A percentile compares a stretch with the other conserved stretches of the same genome.
Evolutionary conservation across 1,140 invertebrate species (phyloP).

Genomic region (Chironomus tepperi): DNA sequence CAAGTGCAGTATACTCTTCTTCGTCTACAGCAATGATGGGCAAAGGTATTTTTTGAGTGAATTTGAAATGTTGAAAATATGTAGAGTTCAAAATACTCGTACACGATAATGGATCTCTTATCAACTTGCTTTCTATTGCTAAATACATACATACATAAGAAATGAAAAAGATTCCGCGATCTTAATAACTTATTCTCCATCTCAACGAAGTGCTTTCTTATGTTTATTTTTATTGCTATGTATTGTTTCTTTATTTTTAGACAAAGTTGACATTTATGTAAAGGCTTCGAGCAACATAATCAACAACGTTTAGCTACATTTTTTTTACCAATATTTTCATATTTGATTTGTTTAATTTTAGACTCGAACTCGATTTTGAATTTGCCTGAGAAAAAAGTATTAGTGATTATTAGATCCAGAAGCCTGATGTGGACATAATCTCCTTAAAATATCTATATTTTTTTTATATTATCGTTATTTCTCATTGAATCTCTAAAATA

Average conservation of each 20-base stretch:
- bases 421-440: too few relatives aligned
- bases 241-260: conserved; percentile 6
- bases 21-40: conserved; percentile 15
- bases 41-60: conserved; percentile 18
- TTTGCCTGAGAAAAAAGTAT: too few relatives aligned
- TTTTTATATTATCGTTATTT: too few relatives aligned
- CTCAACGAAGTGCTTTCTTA: neutral
- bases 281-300: neutral
- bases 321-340: conserved; percentile 1
- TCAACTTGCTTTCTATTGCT: neutral
- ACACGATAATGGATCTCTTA: neutral
- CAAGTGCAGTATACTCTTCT: conserved; percentile 18
- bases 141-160: neutral
- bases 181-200: neutral
- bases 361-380: neutral
- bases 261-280: neutral
- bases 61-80: neutral
- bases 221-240: neutral
- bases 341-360: neutral
- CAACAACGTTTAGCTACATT: neutral
- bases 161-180: neutral
- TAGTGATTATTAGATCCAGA: neutral
- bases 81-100: too few relatives aligned
- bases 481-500: too few relatives aligned
- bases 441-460: too few relatives aligned